A percentile compares a stretch with the other conserved stretches of the same genome.
phyloP scores from a whole-genome alignment of 2,888 invertebrate species.

The Idaea dimidiata region DNA sequence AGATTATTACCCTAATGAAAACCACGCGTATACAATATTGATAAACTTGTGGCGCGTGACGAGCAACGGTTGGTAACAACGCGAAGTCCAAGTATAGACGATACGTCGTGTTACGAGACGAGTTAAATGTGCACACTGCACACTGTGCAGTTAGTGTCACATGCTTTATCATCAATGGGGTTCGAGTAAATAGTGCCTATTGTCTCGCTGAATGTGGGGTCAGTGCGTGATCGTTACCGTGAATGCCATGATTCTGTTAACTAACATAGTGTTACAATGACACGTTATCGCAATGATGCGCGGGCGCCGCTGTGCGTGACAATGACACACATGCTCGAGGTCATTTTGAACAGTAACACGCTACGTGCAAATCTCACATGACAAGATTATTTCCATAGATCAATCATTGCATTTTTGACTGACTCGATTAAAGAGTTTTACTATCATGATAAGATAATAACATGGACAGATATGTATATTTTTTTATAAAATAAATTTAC shows the following conservation, averaged over 20 bases:
- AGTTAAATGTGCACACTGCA: too few species aligned
- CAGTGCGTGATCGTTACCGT: constrained; percentile 4
- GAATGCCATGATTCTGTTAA: neutral
- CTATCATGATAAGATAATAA: constrained; percentile 7
- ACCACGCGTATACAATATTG: constrained; percentile 16
- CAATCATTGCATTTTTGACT: constrained; percentile 23
- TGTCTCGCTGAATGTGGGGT: neutral
- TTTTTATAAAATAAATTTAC: too few species aligned
- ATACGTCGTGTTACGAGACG: neutral
- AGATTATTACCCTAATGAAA: constrained; percentile 9
- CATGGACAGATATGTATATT: neutral
- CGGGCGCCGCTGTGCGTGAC: constrained; percentile 37
- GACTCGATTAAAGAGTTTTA: neutral
- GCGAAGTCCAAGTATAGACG: neutral
- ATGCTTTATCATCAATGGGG: neutral
- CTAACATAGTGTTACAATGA: neutral
- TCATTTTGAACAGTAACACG: constrained; percentile 31
- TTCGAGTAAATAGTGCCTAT: neutral
- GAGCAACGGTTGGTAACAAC: constrained; percentile 5
- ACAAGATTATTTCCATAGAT: constrained; percentile 23
- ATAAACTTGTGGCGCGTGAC: constrained; percentile 22
- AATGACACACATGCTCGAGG: constrained; percentile 48
- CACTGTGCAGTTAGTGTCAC: neutral
- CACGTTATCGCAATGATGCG: neutral
- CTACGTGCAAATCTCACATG: constrained; percentile 37